These are phyloP conservation scores for Gadopsis marmoratus DNA, from an alignment of 2,797 vertebrate genomes.

Conservation along the genomic window DNA sequence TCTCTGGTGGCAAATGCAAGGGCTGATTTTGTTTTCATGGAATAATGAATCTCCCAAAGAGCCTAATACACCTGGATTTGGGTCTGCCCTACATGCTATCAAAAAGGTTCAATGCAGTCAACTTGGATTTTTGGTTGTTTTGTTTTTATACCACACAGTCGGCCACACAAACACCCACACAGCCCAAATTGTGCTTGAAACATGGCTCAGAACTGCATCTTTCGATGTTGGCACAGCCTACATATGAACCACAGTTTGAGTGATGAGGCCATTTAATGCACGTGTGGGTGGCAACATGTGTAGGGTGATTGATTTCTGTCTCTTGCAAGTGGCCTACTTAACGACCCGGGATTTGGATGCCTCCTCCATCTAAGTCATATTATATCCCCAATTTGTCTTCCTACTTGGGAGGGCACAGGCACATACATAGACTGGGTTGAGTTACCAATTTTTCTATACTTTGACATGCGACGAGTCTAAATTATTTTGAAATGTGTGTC, in stretches of 20 bases:
- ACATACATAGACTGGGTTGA: slow-evolving; percentile 8
- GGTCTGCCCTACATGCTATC: neutral
- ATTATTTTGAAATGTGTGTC: neutral
- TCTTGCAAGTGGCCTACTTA: slow-evolving; percentile 74
- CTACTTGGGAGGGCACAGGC: slow-evolving; percentile 14
- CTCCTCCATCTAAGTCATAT: slow-evolving; percentile 68
- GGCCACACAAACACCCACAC: slow-evolving; percentile 50
- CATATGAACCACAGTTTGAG: slow-evolving; percentile 57
- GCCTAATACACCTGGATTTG: slow-evolving; percentile 47
- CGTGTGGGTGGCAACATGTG: slow-evolving; percentile 73
- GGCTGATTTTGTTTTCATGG: slow-evolving; percentile 59
- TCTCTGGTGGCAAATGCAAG: slow-evolving; percentile 67
- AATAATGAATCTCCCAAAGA: slow-evolving; percentile 53
- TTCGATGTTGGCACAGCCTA: slow-evolving; percentile 59
- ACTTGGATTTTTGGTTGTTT: slow-evolving; percentile 18
- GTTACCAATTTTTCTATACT: slow-evolving; percentile 27
- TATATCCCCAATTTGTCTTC: slow-evolving; percentile 70
- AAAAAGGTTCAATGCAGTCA: slow-evolving; percentile 5
- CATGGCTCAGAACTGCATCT: slow-evolving; percentile 34
- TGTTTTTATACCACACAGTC: slow-evolving; percentile 24
- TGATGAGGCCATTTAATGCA: slow-evolving; percentile 70
- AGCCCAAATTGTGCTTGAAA: slow-evolving; percentile 32
- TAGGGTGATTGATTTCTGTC: slow-evolving; percentile 71
- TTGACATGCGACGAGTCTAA: neutral
- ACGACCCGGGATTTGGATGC: slow-evolving; percentile 61